A percentile compares a stretch with the other conserved stretches of the same genome.
Evolutionary conservation across 2,113 vertebrate genomes (phyloP).

Genomic region (Thomomys bottae): DNA sequence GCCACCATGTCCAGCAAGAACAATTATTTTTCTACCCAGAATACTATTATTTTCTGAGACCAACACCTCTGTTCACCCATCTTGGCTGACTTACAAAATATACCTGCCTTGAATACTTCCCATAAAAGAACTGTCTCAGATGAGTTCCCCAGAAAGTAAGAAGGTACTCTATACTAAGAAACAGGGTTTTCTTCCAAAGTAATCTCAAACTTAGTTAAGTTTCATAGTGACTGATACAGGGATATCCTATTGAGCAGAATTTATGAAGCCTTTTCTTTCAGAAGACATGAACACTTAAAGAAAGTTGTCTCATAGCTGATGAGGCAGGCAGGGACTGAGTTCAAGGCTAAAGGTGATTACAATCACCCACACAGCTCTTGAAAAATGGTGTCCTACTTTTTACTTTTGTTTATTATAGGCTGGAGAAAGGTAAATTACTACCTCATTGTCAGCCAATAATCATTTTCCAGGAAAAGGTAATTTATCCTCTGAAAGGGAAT

Average conservation of each 20-base stretch:
- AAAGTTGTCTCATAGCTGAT: conserved; percentile 38
- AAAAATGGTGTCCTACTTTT: conserved; percentile 48
- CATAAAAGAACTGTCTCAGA: neutral
- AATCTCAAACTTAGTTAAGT: neutral
- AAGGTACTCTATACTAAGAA: neutral
- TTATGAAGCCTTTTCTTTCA: conserved; percentile 39
- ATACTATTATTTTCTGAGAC: neutral
- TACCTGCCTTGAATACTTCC: neutral
- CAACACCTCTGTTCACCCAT: neutral
- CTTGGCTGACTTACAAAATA: neutral
- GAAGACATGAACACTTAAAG: neutral
- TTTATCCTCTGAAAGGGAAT: conserved; percentile 60
- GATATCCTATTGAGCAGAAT: conserved; percentile 5
- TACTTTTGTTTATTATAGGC: conserved; percentile 73
- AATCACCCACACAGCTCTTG: conserved; percentile 34
- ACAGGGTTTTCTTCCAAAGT: conserved; percentile 8
- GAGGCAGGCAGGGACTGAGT: conserved; percentile 21
- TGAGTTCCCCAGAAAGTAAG: neutral
- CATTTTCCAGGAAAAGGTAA: conserved; percentile 68
- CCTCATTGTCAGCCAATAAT: conserved; percentile 67
- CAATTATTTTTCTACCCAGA: neutral
- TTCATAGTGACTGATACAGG: neutral
- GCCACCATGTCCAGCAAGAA: too few species aligned
- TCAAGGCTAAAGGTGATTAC: conserved; percentile 59
- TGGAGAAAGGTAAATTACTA: conserved; percentile 61